These are phyloP conservation scores for Chrysolina oricalcia DNA, from an alignment of 2,888 invertebrate species.

Conservation along the genomic window DNA sequence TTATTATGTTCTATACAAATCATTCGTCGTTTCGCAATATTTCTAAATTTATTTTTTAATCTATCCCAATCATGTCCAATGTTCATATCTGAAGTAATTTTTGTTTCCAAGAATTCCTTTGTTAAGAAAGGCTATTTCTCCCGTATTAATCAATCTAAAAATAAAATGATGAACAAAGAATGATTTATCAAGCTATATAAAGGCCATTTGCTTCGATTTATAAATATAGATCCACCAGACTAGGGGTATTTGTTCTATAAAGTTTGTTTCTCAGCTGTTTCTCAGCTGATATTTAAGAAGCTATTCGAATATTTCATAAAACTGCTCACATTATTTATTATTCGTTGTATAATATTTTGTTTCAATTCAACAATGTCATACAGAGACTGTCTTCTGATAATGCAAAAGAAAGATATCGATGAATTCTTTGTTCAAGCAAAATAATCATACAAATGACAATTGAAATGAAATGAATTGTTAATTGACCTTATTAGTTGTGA, in stretches of 20 bases:
- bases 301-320: neutral
- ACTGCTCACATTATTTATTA: too few relatives aligned
- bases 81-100: neutral
- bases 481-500: too few relatives aligned
- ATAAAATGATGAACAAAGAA: slow-evolving; percentile 38
- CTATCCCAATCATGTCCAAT: neutral
- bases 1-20: too few relatives aligned
- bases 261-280: neutral
- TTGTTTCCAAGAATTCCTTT: neutral
- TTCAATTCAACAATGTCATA: too few relatives aligned
- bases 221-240: slow-evolving; percentile 26
- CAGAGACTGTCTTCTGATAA: too few relatives aligned
- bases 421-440: too few relatives aligned
- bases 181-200: slow-evolving; percentile 40
- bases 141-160: slow-evolving; percentile 33
- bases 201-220: slow-evolving; percentile 40
- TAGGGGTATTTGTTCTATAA: neutral
- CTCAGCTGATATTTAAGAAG: neutral
- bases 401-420: too few relatives aligned
- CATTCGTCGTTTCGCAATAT: too few relatives aligned
- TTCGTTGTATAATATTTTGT: too few relatives aligned
- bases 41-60: too few relatives aligned
- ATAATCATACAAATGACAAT: too few relatives aligned
- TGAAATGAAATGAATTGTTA: too few relatives aligned
- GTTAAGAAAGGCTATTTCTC: neutral